These are phyloP conservation scores for Nautilus pompilius DNA, from an alignment of 1,140 invertebrate species.

Conservation along the genomic window DNA sequence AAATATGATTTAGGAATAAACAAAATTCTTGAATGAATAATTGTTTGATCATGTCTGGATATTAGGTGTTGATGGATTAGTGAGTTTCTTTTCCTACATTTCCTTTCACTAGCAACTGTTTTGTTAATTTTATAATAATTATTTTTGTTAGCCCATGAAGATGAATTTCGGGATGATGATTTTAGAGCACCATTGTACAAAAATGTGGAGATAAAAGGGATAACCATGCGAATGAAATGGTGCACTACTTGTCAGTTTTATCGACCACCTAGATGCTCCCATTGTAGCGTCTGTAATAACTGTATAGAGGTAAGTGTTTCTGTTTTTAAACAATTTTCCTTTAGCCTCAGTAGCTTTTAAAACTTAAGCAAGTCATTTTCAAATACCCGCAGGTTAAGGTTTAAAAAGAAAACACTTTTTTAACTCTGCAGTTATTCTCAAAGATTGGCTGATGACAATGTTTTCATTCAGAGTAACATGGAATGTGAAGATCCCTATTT, in stretches of 20 bases:
- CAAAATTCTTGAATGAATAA: no score
- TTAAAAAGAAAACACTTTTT: background rate
- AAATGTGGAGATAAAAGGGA: conserved; percentile 96
- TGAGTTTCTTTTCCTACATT: no score
- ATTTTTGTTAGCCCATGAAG: conserved; percentile 74
- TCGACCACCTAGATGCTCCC: conserved; percentile 94
- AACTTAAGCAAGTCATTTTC: background rate
- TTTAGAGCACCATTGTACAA: conserved; percentile 95
- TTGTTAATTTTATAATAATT: no score
- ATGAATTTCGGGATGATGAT: conserved; percentile 96
- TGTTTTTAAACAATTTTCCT: no score
- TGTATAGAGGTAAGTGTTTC: conserved; percentile 89
- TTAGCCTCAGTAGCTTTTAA: background rate
- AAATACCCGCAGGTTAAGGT: background rate
- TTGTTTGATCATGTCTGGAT: no score
- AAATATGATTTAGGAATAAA: no score
- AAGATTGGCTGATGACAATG: no score
- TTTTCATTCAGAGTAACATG: no score
- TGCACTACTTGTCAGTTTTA: conserved; percentile 99
- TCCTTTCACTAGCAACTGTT: no score
- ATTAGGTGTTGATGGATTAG: no score
- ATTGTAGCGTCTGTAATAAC: conserved; percentile 98
- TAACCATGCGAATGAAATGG: conserved; percentile 99
- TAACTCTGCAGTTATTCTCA: no score
- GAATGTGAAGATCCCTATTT: no score